Percentiles rank a stretch among this genome's conserved stretches.
These are phyloP conservation scores for Thamnaconus septentrionalis DNA, from an alignment of 2,113 vertebrate species.

Conservation along the genomic window DNA sequence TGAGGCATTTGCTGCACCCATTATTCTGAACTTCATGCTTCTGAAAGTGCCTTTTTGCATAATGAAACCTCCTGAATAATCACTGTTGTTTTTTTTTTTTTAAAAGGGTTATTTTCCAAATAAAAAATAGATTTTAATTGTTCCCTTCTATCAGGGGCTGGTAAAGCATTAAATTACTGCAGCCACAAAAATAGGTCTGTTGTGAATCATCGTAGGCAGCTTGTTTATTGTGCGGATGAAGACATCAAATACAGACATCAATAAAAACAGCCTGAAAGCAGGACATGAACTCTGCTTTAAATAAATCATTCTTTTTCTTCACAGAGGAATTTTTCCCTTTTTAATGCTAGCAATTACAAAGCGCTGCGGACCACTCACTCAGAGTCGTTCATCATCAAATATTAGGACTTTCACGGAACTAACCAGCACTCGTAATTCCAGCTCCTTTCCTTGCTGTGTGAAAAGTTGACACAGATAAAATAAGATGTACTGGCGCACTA, in stretches of 20 bases:
- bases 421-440: conserved; percentile 47
- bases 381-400: conserved; percentile 60
- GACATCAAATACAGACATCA: conserved; percentile 66
- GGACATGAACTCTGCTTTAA: conserved; percentile 39
- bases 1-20: neutral
- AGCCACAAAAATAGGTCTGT: conserved; percentile 36
- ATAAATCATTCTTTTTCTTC: conserved; percentile 62
- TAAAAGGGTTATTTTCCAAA: neutral
- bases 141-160: conserved; percentile 25
- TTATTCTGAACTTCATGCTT: no score
- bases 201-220: conserved; percentile 51
- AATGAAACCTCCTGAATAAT: no score
- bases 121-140: neutral
- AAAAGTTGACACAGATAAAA: conserved; percentile 29
- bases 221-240: conserved; percentile 59
- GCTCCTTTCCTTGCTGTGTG: conserved; percentile 19
- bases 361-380: conserved; percentile 18
- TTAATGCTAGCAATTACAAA: conserved; percentile 47
- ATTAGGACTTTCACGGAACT: conserved; percentile 52
- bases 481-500: conserved; percentile 27
- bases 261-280: conserved; percentile 51
- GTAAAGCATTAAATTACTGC: conserved; percentile 40
- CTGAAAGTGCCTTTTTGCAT: no score
- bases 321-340: conserved; percentile 22
- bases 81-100: no score